Base-by-base conservation (phyloP, 2,888 invertebrate genomes). In the Agonopterix subpropinquella region DNA sequence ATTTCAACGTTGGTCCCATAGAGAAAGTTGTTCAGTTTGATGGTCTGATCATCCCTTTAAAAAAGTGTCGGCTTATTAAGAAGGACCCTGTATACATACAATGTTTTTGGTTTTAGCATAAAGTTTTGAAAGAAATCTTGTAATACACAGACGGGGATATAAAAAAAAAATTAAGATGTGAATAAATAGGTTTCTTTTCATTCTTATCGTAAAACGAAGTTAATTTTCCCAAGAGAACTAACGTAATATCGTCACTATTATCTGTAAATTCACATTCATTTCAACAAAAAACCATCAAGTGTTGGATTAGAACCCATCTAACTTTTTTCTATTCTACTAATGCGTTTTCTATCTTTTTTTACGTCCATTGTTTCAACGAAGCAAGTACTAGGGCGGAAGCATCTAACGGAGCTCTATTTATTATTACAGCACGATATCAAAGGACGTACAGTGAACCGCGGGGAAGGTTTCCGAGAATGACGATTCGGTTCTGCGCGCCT, bases 381-480 rank as follows among this genome's bases (percentile, higher is more conserved):
- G 37, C 37, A 39, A 43, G 45, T 43, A 49, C 45, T 35, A 43
- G 41, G 43, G 47, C 47, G 45, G 44, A 48, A 52, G 53, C 53
- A 55, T 53, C 47, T 56, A 56, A 57, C 51, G 58, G 56, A 54
- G 58, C 54, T 61, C 58, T 73, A 69, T 74, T 74, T 74, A 63
- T 74, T 74, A 69, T 71, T 73, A 58, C 64, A 62, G 56, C 48
- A 47, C 61, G 57, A 70, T 70, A 74, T 74, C 74, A 74, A 74
- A 74, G 73, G 66, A 64, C 47, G 50, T 44, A 43, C 48, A 44
- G 42, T 47, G 47, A 41, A 36, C 43, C 44, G 56, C 51, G 52
- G 28, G 51, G 52, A 42, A 51, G 61, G 57, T 46, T 73, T 73
- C 71, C 59, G 45, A 56, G 70, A 70, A 70, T 51, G 47, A 11